Evolutionary conservation across 1,140 invertebrate species (phyloP).

Genomic region (Gryllus bimaculatus): DNA sequence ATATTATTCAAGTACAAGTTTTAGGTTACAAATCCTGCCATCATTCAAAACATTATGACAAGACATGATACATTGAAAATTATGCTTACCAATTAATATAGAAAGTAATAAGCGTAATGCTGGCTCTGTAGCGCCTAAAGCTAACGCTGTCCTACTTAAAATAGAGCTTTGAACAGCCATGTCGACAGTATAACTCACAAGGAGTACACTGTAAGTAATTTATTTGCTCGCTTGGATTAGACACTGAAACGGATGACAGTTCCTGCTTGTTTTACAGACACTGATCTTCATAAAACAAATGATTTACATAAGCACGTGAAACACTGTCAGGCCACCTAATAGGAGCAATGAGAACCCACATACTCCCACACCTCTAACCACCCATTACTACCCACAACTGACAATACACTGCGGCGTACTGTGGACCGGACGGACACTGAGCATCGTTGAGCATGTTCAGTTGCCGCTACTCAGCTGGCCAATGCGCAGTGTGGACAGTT

Average conservation of each 20-base stretch:
- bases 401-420: no score
- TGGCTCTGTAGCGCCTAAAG: slow-evolving; percentile 18
- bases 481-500: no score
- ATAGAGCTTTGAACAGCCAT: not conserved
- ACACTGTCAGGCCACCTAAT: no score
- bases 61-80: not conserved
- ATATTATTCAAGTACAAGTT: not conserved
- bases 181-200: not conserved
- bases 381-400: no score
- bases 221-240: not conserved
- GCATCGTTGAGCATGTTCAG: no score
- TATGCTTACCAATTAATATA: slow-evolving; percentile 19
- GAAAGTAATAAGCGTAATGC: slow-evolving; percentile 21
- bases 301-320: no score
- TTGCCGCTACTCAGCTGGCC: no score
- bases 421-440: no score
- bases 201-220: not conserved
- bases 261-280: no score
- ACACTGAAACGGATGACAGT: not conserved
- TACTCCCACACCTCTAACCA: no score
- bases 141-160: slow-evolving; percentile 13
- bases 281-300: no score
- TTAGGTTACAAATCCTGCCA: not conserved
- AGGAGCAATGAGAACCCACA: no score
- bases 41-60: not conserved